phyloP scores from a whole-genome alignment of 2,797 vertebrate species.

The Hylomyscus alleni region DNA sequence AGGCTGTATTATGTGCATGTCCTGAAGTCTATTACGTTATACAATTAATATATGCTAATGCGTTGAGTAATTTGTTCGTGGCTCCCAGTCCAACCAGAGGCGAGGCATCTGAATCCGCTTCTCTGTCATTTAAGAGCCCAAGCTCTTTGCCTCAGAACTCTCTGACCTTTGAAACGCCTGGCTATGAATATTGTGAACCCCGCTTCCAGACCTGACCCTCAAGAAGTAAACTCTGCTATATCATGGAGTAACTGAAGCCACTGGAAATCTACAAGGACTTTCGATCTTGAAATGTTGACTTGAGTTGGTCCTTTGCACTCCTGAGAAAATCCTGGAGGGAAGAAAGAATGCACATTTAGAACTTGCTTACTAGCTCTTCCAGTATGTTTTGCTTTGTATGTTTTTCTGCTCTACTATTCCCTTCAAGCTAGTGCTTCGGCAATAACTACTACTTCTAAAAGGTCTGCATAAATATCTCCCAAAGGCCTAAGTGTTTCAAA shows the following conservation, averaged over 20 bases:
- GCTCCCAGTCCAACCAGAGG: not conserved
- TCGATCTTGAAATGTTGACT: slow-evolving; percentile 20
- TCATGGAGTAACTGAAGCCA: not conserved
- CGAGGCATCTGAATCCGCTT: slow-evolving; percentile 11
- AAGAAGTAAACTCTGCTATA: not conserved
- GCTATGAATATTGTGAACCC: not conserved
- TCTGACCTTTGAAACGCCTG: slow-evolving; percentile 6
- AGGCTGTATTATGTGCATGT: not conserved
- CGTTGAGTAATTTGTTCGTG: not conserved
- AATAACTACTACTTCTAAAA: not conserved
- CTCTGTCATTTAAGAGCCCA: slow-evolving; percentile 31
- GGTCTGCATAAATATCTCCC: not conserved
- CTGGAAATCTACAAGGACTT: not conserved
- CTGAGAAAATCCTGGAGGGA: not conserved
- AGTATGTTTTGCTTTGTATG: not conserved
- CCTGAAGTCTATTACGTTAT: not conserved
- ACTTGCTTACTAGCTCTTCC: not conserved
- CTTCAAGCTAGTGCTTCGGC: not conserved
- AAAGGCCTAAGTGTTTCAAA: not conserved
- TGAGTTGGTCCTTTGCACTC: not conserved
- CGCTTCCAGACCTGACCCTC: not conserved
- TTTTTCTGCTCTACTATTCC: slow-evolving; percentile 5
- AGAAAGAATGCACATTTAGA: slow-evolving; percentile 31
- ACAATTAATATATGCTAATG: not conserved
- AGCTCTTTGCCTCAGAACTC: not conserved